Conservation (phyloP, 2,113 vertebrate species). For the Copsychus sechellarum region DNA sequence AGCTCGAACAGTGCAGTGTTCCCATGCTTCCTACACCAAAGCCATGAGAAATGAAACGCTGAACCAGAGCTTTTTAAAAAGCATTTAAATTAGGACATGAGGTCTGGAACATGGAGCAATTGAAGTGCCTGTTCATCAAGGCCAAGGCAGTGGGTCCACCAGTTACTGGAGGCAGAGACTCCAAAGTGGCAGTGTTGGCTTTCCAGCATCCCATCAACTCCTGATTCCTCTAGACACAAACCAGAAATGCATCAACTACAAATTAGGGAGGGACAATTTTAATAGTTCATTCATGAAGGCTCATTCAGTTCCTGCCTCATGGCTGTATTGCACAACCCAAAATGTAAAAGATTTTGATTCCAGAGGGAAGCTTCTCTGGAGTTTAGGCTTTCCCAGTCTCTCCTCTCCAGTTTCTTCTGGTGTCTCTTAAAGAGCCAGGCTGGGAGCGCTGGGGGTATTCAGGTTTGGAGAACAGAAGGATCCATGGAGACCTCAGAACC, state of each 20-base stretch:
- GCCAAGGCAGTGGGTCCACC: neutral
- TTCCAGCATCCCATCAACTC: neutral
- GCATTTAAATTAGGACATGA: slow-evolving; percentile 8
- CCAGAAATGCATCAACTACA: neutral
- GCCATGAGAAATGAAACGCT: neutral
- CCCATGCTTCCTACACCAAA: neutral
- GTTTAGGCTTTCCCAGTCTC: neutral
- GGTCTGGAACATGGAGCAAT: neutral
- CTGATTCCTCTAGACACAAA: slow-evolving; percentile 18
- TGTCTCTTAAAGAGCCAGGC: neutral
- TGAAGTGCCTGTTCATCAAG: neutral
- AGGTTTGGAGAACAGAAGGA: neutral
- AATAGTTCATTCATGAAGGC: neutral
- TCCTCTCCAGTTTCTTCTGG: neutral
- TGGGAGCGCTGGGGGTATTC: neutral
- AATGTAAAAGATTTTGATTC: neutral
- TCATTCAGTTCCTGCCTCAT: neutral
- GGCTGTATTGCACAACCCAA: neutral
- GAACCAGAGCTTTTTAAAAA: neutral
- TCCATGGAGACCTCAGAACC: neutral
- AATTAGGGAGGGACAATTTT: neutral
- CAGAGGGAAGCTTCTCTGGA: neutral
- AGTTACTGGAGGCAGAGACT: neutral
- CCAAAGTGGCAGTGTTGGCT: neutral
- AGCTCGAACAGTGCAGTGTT: neutral